phyloP scores from a whole-genome alignment of 2,888 invertebrate genomes.

The Xestia sexstrigata region DNA sequence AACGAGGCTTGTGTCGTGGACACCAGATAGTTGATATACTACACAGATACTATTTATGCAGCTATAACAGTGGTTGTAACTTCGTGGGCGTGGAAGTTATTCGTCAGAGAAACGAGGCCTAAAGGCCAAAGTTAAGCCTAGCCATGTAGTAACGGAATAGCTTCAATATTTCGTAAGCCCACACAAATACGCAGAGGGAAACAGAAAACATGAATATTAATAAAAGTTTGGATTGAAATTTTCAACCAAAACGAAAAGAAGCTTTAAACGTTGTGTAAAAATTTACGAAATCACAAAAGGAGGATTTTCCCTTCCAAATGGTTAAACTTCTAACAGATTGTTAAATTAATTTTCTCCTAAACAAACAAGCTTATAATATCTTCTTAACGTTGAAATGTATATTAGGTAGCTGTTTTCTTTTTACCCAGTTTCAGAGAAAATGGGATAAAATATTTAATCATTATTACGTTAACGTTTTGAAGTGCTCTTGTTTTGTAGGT shows the following conservation, averaged over 20 bases:
- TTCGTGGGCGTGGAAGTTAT: not conserved
- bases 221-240: constrained; percentile 53
- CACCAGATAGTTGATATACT: too few relatives aligned
- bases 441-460: constrained; percentile 43
- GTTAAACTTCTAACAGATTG: constrained; percentile 61
- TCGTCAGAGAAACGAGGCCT: not conserved
- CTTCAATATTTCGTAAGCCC: constrained; percentile 13
- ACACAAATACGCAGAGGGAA: constrained; percentile 13
- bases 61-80: not conserved
- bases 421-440: constrained; percentile 21
- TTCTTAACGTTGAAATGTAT: constrained; percentile 47
- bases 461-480: constrained; percentile 24
- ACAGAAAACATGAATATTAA: constrained; percentile 46
- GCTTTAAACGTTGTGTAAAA: constrained; percentile 40
- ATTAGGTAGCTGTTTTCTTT: constrained; percentile 46
- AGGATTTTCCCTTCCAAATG: constrained; percentile 51
- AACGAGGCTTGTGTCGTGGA: too few relatives aligned
- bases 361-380: constrained; percentile 60
- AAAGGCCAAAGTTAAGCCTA: not conserved
- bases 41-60: too few relatives aligned
- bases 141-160: constrained; percentile 3
- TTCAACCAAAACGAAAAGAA: constrained; percentile 30
- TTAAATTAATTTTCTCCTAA: constrained; percentile 63
- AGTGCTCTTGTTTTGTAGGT: constrained; percentile 24
- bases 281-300: constrained; percentile 57